phyloP scores from a whole-genome alignment of 2,797 vertebrate genomes.

The Acanthopagrus latus region DNA sequence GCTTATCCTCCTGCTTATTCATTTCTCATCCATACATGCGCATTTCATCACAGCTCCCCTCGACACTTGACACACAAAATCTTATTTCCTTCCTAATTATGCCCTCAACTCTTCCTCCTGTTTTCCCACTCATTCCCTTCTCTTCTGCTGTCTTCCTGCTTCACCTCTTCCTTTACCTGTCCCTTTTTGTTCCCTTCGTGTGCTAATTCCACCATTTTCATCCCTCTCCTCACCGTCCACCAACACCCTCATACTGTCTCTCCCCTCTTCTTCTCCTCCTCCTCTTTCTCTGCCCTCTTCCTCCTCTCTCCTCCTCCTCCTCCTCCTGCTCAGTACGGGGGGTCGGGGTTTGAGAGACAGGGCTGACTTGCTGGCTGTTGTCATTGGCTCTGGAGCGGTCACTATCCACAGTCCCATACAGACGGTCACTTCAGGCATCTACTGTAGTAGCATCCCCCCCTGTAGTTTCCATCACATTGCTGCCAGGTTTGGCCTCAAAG shows the following conservation, averaged over 20 bases:
- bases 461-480: slow-evolving; percentile 76
- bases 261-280: neutral
- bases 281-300: slow-evolving; percentile 14
- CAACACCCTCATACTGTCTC: neutral
- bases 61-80: too few relatives aligned
- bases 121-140: neutral
- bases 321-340: slow-evolving; percentile 40
- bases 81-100: neutral
- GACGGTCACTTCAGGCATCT: slow-evolving; percentile 61
- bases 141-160: neutral
- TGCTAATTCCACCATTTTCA: neutral
- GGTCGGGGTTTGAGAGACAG: slow-evolving; percentile 63
- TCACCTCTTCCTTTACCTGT: neutral
- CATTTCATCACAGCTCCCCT: neutral
- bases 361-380: slow-evolving; percentile 78
- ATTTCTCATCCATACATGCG: neutral
- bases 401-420: slow-evolving; percentile 59
- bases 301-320: slow-evolving; percentile 41
- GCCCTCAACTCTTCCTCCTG: neutral
- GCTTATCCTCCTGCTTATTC: neutral
- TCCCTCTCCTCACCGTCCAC: slow-evolving; percentile 1
- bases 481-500: slow-evolving; percentile 54
- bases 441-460: slow-evolving; percentile 57
- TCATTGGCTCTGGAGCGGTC: slow-evolving; percentile 65
- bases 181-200: neutral